phyloP scores from a whole-genome alignment of 2,113 vertebrate genomes.

The Carassius auratus region DNA sequence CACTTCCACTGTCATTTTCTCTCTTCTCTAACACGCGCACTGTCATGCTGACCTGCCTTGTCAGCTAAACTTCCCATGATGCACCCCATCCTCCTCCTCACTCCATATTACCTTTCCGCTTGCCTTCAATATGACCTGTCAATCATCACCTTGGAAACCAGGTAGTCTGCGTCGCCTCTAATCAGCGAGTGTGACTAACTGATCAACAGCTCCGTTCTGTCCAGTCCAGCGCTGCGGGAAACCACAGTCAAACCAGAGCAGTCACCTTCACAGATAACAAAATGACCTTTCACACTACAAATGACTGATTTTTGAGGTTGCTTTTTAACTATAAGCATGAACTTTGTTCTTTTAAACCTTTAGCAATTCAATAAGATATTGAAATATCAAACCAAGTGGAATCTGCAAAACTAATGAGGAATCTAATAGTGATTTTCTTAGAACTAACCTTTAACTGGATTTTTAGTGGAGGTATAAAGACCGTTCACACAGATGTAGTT shows the following conservation, averaged over 20 bases:
- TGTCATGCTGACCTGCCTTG: conserved; percentile 43
- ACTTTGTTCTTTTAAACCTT: neutral
- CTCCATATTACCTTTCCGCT: conserved; percentile 26
- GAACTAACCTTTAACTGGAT: neutral
- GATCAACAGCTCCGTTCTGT: conserved; percentile 34
- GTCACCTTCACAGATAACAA: neutral
- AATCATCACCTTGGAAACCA: conserved; percentile 48
- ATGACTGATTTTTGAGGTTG: neutral
- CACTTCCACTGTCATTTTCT: conserved; percentile 29
- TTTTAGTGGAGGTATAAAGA: neutral
- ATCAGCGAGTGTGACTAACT: conserved; percentile 28
- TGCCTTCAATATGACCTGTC: conserved; percentile 32
- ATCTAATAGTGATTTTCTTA: neutral
- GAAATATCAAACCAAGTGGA: neutral
- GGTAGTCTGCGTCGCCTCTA: conserved; percentile 14
- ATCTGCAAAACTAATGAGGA: neutral
- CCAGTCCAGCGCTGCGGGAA: neutral
- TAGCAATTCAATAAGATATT: neutral
- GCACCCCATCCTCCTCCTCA: conserved; percentile 5
- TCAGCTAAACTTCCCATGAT: conserved; percentile 45
- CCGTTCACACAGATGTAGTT: neutral
- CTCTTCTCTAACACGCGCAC: conserved; percentile 29
- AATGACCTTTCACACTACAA: conserved; percentile 28
- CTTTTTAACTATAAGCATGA: neutral
- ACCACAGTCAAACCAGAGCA: neutral